Conservation (phyloP, 2,888 invertebrate genomes). For the Polydrusus tereticollis region DNA sequence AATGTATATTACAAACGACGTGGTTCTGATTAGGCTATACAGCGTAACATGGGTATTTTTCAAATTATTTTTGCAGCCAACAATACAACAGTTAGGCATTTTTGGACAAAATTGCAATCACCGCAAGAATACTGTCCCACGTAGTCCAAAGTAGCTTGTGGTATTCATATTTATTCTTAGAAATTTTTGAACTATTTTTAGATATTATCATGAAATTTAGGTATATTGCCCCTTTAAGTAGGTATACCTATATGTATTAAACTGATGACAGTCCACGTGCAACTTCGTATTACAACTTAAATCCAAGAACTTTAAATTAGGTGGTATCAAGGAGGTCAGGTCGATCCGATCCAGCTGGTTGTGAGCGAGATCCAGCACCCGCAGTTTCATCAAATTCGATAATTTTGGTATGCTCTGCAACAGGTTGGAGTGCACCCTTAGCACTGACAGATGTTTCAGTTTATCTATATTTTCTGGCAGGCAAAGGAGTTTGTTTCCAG, state of each 20-base stretch:
- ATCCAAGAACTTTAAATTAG: constrained; percentile 86
- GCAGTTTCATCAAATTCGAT: constrained; percentile 79
- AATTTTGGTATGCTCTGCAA: constrained; percentile 82
- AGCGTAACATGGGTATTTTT: no score
- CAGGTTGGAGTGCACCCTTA: constrained; percentile 87
- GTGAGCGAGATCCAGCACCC: constrained; percentile 87
- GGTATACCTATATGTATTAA: constrained; percentile 74
- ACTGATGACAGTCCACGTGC: constrained; percentile 86
- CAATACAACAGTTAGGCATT: no score
- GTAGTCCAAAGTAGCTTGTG: no score
- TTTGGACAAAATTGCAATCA: no score
- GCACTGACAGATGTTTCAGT: constrained; percentile 78
- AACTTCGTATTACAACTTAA: constrained; percentile 86
- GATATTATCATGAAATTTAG: neutral
- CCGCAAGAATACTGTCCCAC: no score
- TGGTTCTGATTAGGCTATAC: no score
- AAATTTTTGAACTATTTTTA: no score
- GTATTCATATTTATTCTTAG: no score
- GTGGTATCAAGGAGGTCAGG: constrained; percentile 81
- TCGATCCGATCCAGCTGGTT: constrained; percentile 87
- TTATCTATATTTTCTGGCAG: constrained; percentile 83
- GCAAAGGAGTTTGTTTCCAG: constrained; percentile 83
- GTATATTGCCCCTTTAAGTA: neutral
- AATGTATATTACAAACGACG: no score
- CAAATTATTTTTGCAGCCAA: no score